Conservation (phyloP, 2,113 vertebrate species). For the Megalops atlanticus region DNA sequence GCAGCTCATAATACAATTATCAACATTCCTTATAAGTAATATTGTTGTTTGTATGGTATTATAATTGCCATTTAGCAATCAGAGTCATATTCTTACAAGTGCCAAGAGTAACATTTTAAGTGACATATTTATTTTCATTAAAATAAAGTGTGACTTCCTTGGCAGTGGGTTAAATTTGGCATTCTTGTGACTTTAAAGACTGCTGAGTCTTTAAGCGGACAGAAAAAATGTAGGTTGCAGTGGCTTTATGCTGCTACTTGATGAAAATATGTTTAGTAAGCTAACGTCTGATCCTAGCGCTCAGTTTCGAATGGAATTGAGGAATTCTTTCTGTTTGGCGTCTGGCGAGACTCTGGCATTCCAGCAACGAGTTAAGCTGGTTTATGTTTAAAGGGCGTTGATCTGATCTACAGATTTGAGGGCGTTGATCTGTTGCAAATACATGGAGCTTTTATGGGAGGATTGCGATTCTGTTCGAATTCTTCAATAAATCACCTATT, state of each 20-base stretch:
- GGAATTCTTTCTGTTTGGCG: background rate
- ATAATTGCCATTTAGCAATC: no score
- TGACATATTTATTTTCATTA: no score
- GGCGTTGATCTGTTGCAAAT: background rate
- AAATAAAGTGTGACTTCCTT: no score
- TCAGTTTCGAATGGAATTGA: background rate
- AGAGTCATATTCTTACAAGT: no score
- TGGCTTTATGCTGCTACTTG: background rate
- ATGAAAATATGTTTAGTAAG: background rate
- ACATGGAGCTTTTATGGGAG: background rate
- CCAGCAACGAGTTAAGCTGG: background rate
- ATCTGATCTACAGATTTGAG: background rate
- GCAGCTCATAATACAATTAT: no score
- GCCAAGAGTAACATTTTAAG: no score
- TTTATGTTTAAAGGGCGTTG: slow-evolving; percentile 14
- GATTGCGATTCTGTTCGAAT: background rate
- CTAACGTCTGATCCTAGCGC: background rate
- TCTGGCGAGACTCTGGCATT: background rate
- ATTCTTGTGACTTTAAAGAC: no score
- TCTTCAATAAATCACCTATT: background rate
- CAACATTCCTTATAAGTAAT: no score
- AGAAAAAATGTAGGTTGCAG: background rate
- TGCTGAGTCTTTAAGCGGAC: no score
- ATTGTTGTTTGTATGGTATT: background rate
- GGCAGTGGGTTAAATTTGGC: no score